These are phyloP conservation scores for Mnemiopsis leidyi DNA, from an alignment of 37 sponge, comb jelly and placozoan genomes.

Conservation along the genomic window DNA sequence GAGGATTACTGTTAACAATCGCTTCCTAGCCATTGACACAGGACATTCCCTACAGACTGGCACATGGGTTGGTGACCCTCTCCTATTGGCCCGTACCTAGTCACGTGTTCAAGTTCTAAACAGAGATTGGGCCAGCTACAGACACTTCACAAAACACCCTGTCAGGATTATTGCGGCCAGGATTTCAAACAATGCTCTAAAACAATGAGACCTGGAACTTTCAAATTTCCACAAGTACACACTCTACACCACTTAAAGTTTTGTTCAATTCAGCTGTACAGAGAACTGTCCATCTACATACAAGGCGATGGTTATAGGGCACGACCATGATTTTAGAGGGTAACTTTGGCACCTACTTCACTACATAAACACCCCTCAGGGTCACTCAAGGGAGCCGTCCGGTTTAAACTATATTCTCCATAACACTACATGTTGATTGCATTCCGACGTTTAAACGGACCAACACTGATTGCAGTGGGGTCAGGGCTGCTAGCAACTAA, in stretches of 20 bases:
- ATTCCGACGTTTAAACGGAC: not conserved
- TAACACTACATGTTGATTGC: too few species aligned
- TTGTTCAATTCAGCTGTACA: too few species aligned
- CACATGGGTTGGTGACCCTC: not conserved
- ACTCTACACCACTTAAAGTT: too few species aligned
- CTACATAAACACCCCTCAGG: not conserved
- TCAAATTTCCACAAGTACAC: not conserved
- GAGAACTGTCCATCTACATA: not conserved
- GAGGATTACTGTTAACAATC: not conserved
- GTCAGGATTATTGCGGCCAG: not conserved
- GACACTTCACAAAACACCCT: not conserved
- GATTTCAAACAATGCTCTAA: not conserved
- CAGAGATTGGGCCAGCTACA: not conserved
- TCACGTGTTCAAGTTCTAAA: not conserved
- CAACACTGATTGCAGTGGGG: not conserved
- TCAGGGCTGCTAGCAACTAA: not conserved
- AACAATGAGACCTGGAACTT: not conserved
- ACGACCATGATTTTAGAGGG: not conserved
- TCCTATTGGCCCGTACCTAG: not conserved
- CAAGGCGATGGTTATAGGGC: not conserved
- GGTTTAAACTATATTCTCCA: not conserved
- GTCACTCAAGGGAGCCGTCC: not conserved
- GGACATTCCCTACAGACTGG: not conserved
- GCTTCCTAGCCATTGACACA: not conserved
- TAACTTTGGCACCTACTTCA: not conserved